These are phyloP conservation scores for Arnoldichthys spilopterus DNA, from an alignment of 2,797 vertebrate genomes.

Conservation along the genomic window DNA sequence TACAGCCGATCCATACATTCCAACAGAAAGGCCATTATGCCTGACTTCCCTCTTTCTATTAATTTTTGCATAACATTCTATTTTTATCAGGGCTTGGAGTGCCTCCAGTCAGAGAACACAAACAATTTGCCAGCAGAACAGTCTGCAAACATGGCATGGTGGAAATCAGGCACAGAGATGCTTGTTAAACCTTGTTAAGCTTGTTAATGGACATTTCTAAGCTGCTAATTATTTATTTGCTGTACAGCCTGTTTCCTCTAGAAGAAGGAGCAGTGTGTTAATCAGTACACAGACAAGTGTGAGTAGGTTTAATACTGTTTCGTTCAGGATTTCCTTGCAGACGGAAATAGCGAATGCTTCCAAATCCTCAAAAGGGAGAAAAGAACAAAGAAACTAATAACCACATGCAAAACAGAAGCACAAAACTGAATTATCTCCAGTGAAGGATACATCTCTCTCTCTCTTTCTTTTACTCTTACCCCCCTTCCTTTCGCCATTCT, in stretches of 20 bases:
- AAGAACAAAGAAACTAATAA: constrained; percentile 28
- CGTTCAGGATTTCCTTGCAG: constrained; percentile 3
- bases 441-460: constrained; percentile 11
- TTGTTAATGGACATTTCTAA: constrained; percentile 60
- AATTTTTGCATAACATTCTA: constrained; percentile 36
- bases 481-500: background rate
- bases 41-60: constrained; percentile 26
- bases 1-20: background rate
- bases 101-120: constrained; percentile 33
- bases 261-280: constrained; percentile 24
- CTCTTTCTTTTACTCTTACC: background rate
- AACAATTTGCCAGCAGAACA: constrained; percentile 22
- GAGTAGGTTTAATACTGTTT: constrained; percentile 5
- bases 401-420: constrained; percentile 1
- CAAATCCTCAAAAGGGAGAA: constrained; percentile 12
- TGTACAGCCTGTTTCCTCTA: constrained; percentile 37
- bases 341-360: constrained; percentile 19
- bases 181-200: constrained; percentile 60
- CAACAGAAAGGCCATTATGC: constrained; percentile 7
- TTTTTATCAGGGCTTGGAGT: constrained; percentile 24
- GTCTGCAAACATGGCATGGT: constrained; percentile 32
- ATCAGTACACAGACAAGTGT: constrained; percentile 6
- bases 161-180: constrained; percentile 44
- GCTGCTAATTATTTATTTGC: constrained; percentile 68
- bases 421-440: constrained; percentile 8